Conservation (phyloP, 35 echinoderm and acorn worm genomes). For the Diadema setosum region DNA sequence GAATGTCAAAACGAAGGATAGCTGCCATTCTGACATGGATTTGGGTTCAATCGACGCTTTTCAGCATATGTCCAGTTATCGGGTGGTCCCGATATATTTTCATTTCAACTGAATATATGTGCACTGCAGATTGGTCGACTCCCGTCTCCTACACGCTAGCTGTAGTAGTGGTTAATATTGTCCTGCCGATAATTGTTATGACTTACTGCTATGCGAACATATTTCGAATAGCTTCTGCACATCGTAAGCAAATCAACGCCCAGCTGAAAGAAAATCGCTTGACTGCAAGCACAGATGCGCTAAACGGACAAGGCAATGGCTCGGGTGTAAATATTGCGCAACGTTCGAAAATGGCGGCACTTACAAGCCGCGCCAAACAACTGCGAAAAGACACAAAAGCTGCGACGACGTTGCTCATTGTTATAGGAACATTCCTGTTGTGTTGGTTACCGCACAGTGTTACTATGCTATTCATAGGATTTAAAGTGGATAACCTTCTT, state of each 20-base stretch:
- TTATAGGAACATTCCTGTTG: slow-evolving; percentile 67
- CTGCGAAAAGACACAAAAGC: slow-evolving; percentile 59
- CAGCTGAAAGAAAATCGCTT: background rate
- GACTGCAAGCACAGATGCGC: background rate
- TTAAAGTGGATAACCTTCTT: background rate
- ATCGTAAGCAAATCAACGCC: slow-evolving; percentile 25
- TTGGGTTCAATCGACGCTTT: slow-evolving; percentile 45
- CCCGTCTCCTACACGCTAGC: slow-evolving; percentile 21
- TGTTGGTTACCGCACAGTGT: slow-evolving; percentile 71
- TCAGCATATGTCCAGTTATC: slow-evolving; percentile 39
- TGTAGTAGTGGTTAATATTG: background rate
- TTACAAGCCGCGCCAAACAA: background rate
- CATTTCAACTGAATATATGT: slow-evolving; percentile 51
- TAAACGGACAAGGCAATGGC: no score
- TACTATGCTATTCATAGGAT: background rate
- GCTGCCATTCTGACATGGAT: slow-evolving; percentile 24
- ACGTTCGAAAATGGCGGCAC: background rate
- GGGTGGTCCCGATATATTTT: slow-evolving; percentile 55
- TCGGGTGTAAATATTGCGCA: background rate
- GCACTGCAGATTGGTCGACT: slow-evolving; percentile 52
- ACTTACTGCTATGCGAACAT: slow-evolving; percentile 62
- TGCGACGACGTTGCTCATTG: slow-evolving; percentile 52
- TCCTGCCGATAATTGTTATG: slow-evolving; percentile 42
- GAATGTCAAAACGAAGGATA: slow-evolving; percentile 39
- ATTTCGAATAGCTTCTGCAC: slow-evolving; percentile 44